Conservation (phyloP, 2,797 vertebrate species). For the Diglossa cyanea region DNA sequence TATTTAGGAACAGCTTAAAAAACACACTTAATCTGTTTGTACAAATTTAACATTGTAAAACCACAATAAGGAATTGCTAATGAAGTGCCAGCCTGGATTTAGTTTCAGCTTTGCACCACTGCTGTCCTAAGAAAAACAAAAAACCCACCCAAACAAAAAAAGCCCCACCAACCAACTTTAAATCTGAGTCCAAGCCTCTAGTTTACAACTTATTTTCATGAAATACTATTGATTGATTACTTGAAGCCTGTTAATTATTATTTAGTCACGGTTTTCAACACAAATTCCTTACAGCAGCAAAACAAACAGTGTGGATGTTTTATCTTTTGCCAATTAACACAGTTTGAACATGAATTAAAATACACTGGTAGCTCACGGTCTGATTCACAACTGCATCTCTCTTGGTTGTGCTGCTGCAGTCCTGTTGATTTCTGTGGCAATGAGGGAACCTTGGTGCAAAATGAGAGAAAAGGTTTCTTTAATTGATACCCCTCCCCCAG, state of each 20-base stretch:
- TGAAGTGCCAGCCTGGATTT: slow-evolving; percentile 47
- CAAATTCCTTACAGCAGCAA: slow-evolving; percentile 46
- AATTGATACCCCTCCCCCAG: background rate
- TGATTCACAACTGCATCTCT: background rate
- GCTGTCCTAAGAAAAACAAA: background rate
- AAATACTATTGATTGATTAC: slow-evolving; percentile 53
- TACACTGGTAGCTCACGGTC: background rate
- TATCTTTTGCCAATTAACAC: slow-evolving; percentile 52
- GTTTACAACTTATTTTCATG: slow-evolving; percentile 35
- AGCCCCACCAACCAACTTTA: background rate
- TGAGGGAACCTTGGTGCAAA: background rate
- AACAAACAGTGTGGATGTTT: slow-evolving; percentile 57
- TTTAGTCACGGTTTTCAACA: slow-evolving; percentile 53
- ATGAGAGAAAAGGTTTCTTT: background rate
- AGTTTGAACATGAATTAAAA: slow-evolving; percentile 39
- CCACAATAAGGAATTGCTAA: slow-evolving; percentile 67
- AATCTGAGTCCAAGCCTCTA: slow-evolving; percentile 7
- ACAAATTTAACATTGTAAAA: slow-evolving; percentile 68
- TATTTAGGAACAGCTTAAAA: slow-evolving; percentile 75
- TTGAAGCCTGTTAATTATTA: slow-evolving; percentile 55
- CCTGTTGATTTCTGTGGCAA: background rate
- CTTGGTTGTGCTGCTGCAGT: background rate
- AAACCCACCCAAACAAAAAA: background rate
- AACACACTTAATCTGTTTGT: slow-evolving; percentile 74
- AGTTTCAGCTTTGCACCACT: slow-evolving; percentile 48